A percentile compares a stretch with the other conserved stretches of the same genome.
These are phyloP conservation scores for Argyrosomus regius DNA, from an alignment of 2,797 vertebrate species.

Conservation along the genomic window DNA sequence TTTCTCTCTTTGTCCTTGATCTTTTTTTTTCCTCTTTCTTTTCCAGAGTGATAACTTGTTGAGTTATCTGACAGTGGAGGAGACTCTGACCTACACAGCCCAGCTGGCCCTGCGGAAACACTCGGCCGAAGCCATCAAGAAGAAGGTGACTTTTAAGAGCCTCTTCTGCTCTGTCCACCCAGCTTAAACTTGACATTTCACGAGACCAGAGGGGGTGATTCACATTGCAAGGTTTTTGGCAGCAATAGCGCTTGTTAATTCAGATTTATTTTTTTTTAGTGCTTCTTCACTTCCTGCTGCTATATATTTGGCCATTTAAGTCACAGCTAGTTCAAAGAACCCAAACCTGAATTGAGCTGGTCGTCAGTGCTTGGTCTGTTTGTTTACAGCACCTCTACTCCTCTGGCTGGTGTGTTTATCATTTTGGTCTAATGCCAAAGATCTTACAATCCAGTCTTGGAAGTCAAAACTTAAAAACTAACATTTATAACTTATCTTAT, in stretches of 20 bases:
- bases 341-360: too few species aligned
- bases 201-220: not conserved
- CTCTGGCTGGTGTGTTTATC: too few species aligned
- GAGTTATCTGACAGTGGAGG: slow-evolving; percentile 92
- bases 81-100: slow-evolving; percentile 93
- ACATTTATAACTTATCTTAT: not conserved
- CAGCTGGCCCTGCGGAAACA: slow-evolving; percentile 88
- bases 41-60: slow-evolving; percentile 91
- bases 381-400: too few species aligned
- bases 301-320: not conserved
- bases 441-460: not conserved
- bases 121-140: slow-evolving; percentile 84
- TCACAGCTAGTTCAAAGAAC: not conserved
- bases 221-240: not conserved
- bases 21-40: not conserved
- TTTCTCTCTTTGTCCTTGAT: not conserved
- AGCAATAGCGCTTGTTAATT: too few species aligned
- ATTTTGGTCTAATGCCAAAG: not conserved
- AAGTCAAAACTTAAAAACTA: not conserved
- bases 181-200: not conserved
- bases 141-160: slow-evolving; percentile 86
- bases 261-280: too few species aligned
- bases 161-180: not conserved
- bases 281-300: not conserved
- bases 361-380: too few species aligned